Evolutionary conservation across 2,888 invertebrate species (phyloP).

Genomic region (Pharmacophagus antenor): DNA sequence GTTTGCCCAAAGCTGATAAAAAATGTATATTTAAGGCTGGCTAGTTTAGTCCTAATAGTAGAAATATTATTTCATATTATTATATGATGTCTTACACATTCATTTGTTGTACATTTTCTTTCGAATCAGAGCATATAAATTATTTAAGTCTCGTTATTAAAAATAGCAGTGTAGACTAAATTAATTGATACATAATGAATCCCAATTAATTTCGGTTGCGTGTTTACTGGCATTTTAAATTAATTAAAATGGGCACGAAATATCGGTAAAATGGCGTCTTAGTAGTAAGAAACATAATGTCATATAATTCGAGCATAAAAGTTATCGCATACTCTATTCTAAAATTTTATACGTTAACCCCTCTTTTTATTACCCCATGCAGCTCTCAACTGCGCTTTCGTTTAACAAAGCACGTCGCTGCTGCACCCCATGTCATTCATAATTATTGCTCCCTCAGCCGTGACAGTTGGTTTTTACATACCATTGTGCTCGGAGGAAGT

Average conservation of each 20-base stretch:
- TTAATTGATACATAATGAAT: constrained; percentile 22
- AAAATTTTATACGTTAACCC: not conserved
- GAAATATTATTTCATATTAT: too few relatives aligned
- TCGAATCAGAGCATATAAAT: too few relatives aligned
- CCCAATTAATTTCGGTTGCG: constrained; percentile 23
- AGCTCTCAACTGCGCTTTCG: not conserved
- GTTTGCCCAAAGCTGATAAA: too few relatives aligned
- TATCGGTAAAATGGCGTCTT: too few relatives aligned
- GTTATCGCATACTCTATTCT: too few relatives aligned
- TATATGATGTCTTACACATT: not conserved
- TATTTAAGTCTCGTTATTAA: not conserved
- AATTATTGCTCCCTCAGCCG: constrained; percentile 40
- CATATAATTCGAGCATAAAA: too few relatives aligned
- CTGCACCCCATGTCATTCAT: constrained; percentile 39
- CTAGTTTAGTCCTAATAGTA: not conserved
- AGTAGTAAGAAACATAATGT: not conserved
- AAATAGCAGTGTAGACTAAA: not conserved
- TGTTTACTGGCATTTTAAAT: constrained; percentile 17
- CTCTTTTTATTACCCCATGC: not conserved
- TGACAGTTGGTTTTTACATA: constrained; percentile 60
- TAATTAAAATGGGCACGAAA: too few relatives aligned
- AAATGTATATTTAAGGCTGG: not conserved
- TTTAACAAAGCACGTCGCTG: constrained; percentile 40
- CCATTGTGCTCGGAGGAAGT: constrained; percentile 70
- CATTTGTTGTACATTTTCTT: not conserved